These are phyloP conservation scores for Otolemur garnettii DNA, from an alignment of 2,113 vertebrate genomes.

Conservation along the genomic window DNA sequence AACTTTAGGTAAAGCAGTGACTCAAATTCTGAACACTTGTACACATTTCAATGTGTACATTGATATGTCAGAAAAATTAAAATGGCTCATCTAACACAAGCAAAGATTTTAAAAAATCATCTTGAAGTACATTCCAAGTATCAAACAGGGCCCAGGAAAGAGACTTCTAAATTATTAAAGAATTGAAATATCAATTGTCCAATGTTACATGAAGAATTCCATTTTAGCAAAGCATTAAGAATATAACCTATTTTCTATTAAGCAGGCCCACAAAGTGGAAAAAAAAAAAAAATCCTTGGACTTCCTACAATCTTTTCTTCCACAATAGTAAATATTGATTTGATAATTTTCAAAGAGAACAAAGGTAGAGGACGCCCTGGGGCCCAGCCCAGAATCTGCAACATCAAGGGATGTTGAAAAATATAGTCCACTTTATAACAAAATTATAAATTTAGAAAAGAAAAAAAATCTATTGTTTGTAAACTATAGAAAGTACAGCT, in stretches of 20 bases:
- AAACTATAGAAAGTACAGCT: slow-evolving; percentile 5
- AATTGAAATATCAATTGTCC: slow-evolving; percentile 37
- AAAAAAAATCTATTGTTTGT: background rate
- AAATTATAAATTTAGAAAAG: background rate
- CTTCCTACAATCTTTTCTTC: background rate
- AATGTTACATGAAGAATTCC: slow-evolving; percentile 28
- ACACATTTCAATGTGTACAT: background rate
- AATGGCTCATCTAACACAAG: background rate
- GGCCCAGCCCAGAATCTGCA: background rate
- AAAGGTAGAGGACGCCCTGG: background rate
- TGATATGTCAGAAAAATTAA: slow-evolving; percentile 21
- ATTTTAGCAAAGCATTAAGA: slow-evolving; percentile 46
- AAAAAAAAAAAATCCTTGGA: background rate
- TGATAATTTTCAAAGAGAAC: background rate
- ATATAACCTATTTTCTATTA: background rate
- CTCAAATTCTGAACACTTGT: slow-evolving; percentile 27
- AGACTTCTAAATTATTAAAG: slow-evolving; percentile 63
- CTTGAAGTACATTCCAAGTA: slow-evolving; percentile 21
- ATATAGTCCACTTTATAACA: background rate
- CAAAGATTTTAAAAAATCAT: slow-evolving; percentile 22
- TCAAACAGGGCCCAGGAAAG: slow-evolving; percentile 32
- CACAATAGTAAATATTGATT: background rate
- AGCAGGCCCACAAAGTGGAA: slow-evolving; percentile 27
- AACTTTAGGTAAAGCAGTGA: slow-evolving; percentile 14
- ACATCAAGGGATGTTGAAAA: background rate